These are phyloP conservation scores for Saccostrea glomerata DNA, from an alignment of 1,140 invertebrate genomes.

Conservation along the genomic window DNA sequence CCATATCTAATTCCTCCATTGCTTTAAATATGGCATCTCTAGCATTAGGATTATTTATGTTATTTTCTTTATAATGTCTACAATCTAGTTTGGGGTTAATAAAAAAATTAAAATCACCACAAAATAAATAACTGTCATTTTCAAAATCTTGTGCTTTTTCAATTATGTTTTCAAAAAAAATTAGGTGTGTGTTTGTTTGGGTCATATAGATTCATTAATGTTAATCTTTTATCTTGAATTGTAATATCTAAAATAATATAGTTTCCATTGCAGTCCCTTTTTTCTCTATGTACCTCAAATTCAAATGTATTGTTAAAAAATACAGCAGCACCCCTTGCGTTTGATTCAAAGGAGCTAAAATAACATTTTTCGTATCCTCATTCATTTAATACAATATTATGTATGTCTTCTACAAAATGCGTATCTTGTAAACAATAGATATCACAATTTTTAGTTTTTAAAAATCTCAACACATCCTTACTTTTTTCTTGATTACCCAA, in stretches of 20 bases:
- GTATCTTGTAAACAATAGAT: too few species aligned
- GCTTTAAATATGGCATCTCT: constrained; percentile 36
- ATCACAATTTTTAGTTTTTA: too few species aligned
- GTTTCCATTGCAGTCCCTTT: constrained; percentile 7
- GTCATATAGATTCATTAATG: constrained; percentile 2
- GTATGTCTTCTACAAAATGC: too few species aligned
- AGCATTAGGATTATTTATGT: constrained; percentile 47
- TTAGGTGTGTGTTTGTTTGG: not conserved
- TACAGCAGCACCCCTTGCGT: not conserved
- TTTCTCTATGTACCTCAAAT: constrained; percentile 14
- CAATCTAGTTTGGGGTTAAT: constrained; percentile 34
- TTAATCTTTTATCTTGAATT: not conserved
- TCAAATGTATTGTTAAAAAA: constrained; percentile 20
- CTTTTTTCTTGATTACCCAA: constrained; percentile 8
- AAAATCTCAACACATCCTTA: too few species aligned
- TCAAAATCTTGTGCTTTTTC: too few species aligned
- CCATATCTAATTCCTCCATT: constrained; percentile 18
- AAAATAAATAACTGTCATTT: constrained; percentile 18
- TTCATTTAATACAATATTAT: too few species aligned
- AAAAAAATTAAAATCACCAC: constrained; percentile 53
- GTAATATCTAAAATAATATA: not conserved
- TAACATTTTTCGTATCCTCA: not conserved
- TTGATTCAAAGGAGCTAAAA: not conserved
- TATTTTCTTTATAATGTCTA: constrained; percentile 36
- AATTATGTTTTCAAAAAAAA: too few species aligned